Percentiles rank a stretch among this genome's conserved stretches.
Evolutionary conservation across 1,140 invertebrate genomes (phyloP).

Genomic region (Formica exsecta): DNA sequence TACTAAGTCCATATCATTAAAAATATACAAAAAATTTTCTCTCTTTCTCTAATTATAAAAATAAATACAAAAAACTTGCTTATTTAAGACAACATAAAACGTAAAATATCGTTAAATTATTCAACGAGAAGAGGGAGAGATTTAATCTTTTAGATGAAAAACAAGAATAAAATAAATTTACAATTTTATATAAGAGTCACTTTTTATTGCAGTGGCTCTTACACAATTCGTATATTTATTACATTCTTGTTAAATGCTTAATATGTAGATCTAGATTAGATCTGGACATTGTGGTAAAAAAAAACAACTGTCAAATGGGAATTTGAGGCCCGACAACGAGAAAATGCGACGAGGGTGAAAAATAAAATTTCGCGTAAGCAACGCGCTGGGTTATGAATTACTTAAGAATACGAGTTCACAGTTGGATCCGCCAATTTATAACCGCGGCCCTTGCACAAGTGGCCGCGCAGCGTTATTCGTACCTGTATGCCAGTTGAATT

Average conservation of each 20-base stretch:
- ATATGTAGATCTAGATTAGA: not conserved
- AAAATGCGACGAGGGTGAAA: constrained; percentile 7
- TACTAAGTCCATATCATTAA: not conserved
- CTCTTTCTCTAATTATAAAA: not conserved
- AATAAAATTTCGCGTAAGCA: constrained; percentile 66
- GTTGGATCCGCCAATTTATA: constrained; percentile 72
- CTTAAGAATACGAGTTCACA: constrained; percentile 70
- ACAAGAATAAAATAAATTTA: constrained; percentile 5
- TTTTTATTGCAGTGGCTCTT: not conserved
- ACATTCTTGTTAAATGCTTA: not conserved
- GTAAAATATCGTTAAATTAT: not conserved
- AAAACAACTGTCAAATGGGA: constrained; percentile 36
- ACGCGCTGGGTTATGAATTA: constrained; percentile 67
- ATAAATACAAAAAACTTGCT: constrained; percentile 1
- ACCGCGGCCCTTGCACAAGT: constrained; percentile 30
- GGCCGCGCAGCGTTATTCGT: not conserved
- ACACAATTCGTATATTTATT: not conserved
- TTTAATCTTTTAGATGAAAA: not conserved
- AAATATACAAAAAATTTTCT: not conserved
- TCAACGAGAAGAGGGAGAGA: not conserved
- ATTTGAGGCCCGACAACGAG: not conserved
- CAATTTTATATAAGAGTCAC: not conserved
- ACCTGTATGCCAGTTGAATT: constrained; percentile 24
- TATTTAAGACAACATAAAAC: not conserved
- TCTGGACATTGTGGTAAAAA: not conserved